These are phyloP conservation scores for Cacatua alba DNA, from an alignment of 2,113 vertebrate genomes.

Conservation along the genomic window DNA sequence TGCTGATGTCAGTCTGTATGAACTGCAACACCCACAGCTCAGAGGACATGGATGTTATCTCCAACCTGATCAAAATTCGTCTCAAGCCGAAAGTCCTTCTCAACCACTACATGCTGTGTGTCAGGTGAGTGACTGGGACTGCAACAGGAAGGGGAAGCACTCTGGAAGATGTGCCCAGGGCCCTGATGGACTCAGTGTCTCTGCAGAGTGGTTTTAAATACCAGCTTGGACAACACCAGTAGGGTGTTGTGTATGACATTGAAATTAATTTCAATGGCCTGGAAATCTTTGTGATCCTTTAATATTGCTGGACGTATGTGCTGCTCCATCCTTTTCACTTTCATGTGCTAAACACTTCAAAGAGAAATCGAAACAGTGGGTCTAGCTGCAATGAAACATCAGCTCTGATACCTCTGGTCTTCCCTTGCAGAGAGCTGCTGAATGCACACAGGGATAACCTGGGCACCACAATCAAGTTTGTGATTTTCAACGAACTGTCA, in stretches of 20 bases:
- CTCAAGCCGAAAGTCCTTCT: slow-evolving; percentile 98
- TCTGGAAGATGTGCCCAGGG: not conserved
- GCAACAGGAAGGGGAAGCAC: not conserved
- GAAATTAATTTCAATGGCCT: not conserved
- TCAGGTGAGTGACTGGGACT: slow-evolving; percentile 77
- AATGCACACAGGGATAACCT: slow-evolving; percentile 94
- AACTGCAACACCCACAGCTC: slow-evolving; percentile 91
- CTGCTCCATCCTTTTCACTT: not conserved
- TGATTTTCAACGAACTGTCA: slow-evolving; percentile 96
- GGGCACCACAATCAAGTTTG: slow-evolving; percentile 94
- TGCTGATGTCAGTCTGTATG: slow-evolving; percentile 97
- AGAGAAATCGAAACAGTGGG: not conserved
- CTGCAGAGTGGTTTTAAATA: not conserved
- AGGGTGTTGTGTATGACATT: not conserved
- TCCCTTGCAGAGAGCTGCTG: slow-evolving; percentile 86
- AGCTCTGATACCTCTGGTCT: not conserved
- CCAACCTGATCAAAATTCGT: slow-evolving; percentile 96
- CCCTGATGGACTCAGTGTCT: not conserved
- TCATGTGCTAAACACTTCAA: not conserved
- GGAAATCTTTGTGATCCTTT: not conserved
- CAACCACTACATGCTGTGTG: slow-evolving; percentile 95
- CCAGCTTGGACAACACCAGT: not conserved
- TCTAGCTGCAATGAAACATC: not conserved
- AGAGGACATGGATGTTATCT: slow-evolving; percentile 96
- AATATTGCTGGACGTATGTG: rapidly evolving